A percentile compares a stretch with the other conserved stretches of the same genome.
phyloP scores from a whole-genome alignment of 2,888 invertebrate species.

The Ophonus ardosiacus region DNA sequence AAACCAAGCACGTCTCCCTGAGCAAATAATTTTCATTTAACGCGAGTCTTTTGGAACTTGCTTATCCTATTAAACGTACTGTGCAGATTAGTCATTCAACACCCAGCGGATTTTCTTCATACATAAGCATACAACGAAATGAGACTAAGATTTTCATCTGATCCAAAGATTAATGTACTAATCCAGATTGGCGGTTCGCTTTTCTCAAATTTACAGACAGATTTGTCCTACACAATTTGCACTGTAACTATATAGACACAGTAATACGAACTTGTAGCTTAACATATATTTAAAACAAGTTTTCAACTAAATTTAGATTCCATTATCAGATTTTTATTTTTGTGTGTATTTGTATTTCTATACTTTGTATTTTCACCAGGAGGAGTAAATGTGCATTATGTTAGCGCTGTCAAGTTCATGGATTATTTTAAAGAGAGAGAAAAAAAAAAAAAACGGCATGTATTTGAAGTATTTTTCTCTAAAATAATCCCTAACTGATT shows the following conservation, averaged over 20 bases:
- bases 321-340: too few species aligned
- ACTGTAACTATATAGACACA: neutral
- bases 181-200: constrained; percentile 54
- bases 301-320: too few species aligned
- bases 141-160: constrained; percentile 49
- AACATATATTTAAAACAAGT: neutral
- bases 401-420: too few species aligned
- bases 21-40: constrained; percentile 33
- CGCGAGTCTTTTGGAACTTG: constrained; percentile 17
- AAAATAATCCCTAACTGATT: too few species aligned
- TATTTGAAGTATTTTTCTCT: too few species aligned
- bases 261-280: constrained; percentile 8
- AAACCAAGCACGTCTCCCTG: neutral
- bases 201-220: constrained; percentile 27
- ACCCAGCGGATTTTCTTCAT: constrained; percentile 25
- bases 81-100: constrained; percentile 46
- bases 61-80: constrained; percentile 42
- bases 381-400: too few species aligned
- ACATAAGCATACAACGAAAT: constrained; percentile 47
- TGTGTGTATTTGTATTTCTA: too few species aligned
- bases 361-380: too few species aligned
- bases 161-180: constrained; percentile 44
- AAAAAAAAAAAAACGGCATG: too few species aligned
- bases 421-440: too few species aligned
- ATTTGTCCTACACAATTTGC: neutral